Percentiles rank a stretch among this genome's conserved stretches.
Conservation (phyloP, 1,140 invertebrate species). For the Panonychus citri region DNA sequence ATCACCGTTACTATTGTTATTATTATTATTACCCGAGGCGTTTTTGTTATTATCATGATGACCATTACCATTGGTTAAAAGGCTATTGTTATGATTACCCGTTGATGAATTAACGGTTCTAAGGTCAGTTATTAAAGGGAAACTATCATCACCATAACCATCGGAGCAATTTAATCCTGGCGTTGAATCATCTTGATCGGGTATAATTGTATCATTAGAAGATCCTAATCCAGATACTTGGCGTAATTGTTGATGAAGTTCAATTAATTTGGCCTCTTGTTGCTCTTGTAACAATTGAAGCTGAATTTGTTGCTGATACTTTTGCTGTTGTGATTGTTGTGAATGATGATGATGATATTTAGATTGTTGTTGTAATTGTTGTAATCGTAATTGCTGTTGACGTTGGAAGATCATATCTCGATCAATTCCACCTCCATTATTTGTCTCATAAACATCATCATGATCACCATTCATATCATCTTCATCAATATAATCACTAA, state of each 20-base stretch:
- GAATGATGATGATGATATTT: neutral
- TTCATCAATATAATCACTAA: neutral
- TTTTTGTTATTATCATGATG: neutral
- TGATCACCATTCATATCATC: neutral
- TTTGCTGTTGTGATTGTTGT: neutral
- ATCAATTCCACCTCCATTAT: neutral
- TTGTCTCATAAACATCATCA: neutral
- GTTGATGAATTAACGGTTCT: neutral
- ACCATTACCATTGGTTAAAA: no score
- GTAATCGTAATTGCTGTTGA: slow-evolving; percentile 2
- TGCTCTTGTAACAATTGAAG: neutral
- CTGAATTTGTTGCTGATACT: neutral
- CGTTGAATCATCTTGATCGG: neutral
- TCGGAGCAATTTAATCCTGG: neutral
- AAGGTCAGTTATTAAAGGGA: neutral
- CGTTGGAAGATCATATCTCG: neutral
- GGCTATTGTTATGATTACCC: neutral
- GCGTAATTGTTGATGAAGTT: slow-evolving; percentile 1
- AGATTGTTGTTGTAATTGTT: neutral
- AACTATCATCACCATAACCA: neutral
- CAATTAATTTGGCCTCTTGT: neutral
- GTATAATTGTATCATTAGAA: neutral
- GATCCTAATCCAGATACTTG: neutral
- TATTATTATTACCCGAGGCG: neutral
- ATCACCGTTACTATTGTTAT: neutral